phyloP scores from a whole-genome alignment of 2,113 vertebrate genomes.

The Eclectus roratus region DNA sequence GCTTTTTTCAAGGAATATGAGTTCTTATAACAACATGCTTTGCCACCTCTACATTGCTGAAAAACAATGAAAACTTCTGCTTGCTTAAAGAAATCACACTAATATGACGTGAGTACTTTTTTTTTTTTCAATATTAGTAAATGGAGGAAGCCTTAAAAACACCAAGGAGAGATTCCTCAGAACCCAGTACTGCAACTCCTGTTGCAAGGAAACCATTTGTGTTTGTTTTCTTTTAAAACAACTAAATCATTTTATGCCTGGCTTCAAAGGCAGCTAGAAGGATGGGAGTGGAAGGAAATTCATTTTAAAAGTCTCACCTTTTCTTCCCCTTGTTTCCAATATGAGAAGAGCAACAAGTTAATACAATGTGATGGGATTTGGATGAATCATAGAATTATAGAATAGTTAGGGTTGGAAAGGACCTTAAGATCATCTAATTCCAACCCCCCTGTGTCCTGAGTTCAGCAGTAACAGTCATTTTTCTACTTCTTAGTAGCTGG shows the following conservation, averaged over 20 bases:
- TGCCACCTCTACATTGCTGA: fast-evolving
- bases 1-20: neutral
- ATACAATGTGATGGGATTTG: fast-evolving
- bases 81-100: neutral
- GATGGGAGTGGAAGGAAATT: neutral
- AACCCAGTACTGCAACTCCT: neutral
- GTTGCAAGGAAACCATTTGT: conserved; percentile 47
- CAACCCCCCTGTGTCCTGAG: too few relatives aligned
- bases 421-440: too few relatives aligned
- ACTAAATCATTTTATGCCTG: neutral
- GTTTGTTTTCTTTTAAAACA: neutral
- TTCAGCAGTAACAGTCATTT: too few relatives aligned
- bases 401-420: too few relatives aligned
- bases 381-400: neutral
- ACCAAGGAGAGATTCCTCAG: neutral
- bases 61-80: neutral
- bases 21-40: neutral
- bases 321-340: neutral
- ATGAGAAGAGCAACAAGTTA: neutral
- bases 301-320: neutral
- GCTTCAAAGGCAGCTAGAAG: neutral
- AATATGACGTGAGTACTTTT: neutral
- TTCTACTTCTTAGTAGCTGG: too few relatives aligned
- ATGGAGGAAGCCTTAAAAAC: neutral
- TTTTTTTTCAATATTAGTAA: neutral